phyloP scores from a whole-genome alignment of 2,113 vertebrate species.

The Myotis lucifugus region DNA sequence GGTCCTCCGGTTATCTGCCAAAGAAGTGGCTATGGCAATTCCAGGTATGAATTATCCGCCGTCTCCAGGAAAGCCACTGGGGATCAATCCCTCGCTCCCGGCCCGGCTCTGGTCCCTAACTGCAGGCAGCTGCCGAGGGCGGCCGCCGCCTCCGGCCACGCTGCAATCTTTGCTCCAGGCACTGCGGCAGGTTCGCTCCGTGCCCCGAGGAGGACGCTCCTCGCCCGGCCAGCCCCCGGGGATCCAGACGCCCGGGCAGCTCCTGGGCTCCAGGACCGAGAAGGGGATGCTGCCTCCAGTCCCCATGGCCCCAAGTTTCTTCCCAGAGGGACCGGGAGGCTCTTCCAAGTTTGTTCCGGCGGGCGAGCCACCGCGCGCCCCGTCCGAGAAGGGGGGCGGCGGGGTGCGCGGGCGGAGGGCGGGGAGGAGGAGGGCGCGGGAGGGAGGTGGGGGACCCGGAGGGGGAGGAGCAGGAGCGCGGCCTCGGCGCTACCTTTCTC shows the following conservation, averaged over 20 bases:
- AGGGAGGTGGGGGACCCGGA: conserved; percentile 38
- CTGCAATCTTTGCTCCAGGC: conserved; percentile 55
- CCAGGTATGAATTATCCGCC: conserved; percentile 43
- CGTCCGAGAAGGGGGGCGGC: conserved; percentile 55
- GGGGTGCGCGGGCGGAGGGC: conserved; percentile 42
- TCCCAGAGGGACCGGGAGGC: conserved; percentile 26
- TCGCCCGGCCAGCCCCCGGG: not conserved
- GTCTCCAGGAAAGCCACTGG: conserved; percentile 29
- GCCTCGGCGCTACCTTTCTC: conserved; percentile 74
- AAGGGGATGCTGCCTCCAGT: conserved; percentile 68
- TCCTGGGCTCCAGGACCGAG: conserved; percentile 76
- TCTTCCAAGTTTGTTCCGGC: conserved; percentile 68
- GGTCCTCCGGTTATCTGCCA: not conserved
- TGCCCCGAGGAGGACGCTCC: conserved; percentile 44
- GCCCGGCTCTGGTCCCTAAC: conserved; percentile 37
- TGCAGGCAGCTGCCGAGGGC: conserved; percentile 55
- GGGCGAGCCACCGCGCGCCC: conserved; percentile 17
- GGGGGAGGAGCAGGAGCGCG: conserved; percentile 77
- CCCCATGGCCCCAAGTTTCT: conserved; percentile 63
- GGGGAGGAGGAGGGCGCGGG: conserved; percentile 31
- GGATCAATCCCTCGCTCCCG: not conserved
- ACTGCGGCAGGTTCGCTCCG: conserved; percentile 73
- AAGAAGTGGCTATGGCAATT: not conserved
- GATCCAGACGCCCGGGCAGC: conserved; percentile 74
- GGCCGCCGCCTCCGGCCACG: conserved; percentile 57